These are phyloP conservation scores for Aphodius sticticus DNA, from an alignment of 2,888 invertebrate species.

Conservation along the genomic window DNA sequence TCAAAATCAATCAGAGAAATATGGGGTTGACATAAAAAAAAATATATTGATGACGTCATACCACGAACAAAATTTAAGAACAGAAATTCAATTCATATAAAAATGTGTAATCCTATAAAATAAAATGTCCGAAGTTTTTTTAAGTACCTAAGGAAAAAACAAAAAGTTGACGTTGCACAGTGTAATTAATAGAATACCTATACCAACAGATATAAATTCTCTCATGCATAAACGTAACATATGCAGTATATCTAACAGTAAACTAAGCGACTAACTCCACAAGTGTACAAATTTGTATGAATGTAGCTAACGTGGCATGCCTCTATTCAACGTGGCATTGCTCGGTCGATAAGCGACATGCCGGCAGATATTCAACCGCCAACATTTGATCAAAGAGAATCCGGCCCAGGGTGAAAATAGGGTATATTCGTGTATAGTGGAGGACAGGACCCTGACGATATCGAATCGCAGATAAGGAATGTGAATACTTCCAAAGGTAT, in stretches of 20 bases:
- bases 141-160: no score
- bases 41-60: no score
- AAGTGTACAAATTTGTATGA: neutral
- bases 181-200: no score
- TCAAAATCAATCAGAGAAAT: no score
- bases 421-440: neutral
- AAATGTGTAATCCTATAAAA: no score
- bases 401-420: neutral
- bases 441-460: neutral
- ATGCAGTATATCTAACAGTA: neutral
- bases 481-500: neutral
- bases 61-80: no score
- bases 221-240: neutral
- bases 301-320: neutral
- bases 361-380: neutral
- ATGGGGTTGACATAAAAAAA: no score
- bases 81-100: no score
- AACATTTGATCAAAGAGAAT: conserved; percentile 4
- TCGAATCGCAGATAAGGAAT: neutral
- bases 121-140: no score
- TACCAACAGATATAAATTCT: no score
- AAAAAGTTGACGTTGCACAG: no score
- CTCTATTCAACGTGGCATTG: neutral
- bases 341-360: neutral
- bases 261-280: neutral